Base-by-base conservation (phyloP, 2,797 vertebrate species). In the Sebastes aleutianus region DNA sequence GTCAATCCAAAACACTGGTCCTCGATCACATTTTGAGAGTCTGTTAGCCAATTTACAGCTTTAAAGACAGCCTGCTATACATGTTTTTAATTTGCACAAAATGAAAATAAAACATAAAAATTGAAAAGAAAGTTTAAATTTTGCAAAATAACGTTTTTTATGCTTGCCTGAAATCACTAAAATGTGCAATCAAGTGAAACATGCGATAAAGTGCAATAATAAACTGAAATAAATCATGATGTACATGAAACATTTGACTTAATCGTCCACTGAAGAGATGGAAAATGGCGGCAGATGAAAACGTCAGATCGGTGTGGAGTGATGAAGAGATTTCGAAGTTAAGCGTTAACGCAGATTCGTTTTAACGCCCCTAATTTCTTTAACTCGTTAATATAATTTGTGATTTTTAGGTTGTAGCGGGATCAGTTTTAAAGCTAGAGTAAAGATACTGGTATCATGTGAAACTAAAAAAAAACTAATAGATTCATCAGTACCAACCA, bases 311-410 rank as follows among this genome's bases (percentile, higher is more conserved):
- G 13, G 22, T 57, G 24, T 26, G 24, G 56, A 57, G 5, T 12
- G 24, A 26, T 43, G 39, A 43, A 43, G 39, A 16, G 39, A 43
- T 43, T 43, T 43, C 39, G 0, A 16, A 43, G 39, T 43, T 43
- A 1, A 43, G 39, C 14, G 39, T 43, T 43, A 43, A 43, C 6
- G 14, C 39, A 43, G 0, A 43, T 43, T 43, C 3, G 6, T 43
- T 43, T 43, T 43, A 43, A 43, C 39, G 39, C 39, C 14, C 14
- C 39, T 43, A 43, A 43, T 43, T 43, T 0, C 39, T 43, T 43
- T 16, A 16, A 43, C 39, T 0, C 6, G 0, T 43, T 43, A 43
- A 43, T 43, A 0, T 0, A 43, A 43, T 0, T 43, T 43, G 39
- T 1, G 6, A 43, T 43, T 43, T 7, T 43, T 43, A 43, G 39